Evolutionary conservation across 2,113 vertebrate genomes (phyloP).

Genomic region (Microcebus murinus): DNA sequence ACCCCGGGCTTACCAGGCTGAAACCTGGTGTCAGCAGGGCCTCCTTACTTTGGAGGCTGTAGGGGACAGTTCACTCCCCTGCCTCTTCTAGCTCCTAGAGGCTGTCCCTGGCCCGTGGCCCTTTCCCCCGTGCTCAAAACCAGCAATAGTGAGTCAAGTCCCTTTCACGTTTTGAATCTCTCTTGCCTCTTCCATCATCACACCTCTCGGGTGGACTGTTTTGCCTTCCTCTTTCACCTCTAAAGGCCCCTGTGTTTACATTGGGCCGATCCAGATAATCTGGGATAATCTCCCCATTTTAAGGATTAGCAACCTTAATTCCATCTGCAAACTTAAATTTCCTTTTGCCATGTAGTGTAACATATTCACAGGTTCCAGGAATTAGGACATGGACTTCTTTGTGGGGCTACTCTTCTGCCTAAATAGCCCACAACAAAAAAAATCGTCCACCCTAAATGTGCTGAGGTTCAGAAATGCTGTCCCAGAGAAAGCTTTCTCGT

Average conservation of each 20-base stretch:
- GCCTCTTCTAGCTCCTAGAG: neutral
- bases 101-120: neutral
- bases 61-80: neutral
- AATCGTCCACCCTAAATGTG: neutral
- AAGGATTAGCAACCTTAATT: neutral
- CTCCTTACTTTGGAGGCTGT: neutral
- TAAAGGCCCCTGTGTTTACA: neutral
- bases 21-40: neutral
- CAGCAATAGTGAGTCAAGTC: neutral
- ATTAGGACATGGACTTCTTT: neutral
- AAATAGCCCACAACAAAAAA: neutral
- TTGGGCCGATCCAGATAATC: neutral
- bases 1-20: neutral
- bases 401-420: neutral
- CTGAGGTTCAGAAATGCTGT: neutral
- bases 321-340: neutral
- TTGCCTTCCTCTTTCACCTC: neutral
- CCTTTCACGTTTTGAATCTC: neutral
- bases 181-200: neutral
- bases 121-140: neutral
- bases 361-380: neutral
- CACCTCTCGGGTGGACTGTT: neutral
- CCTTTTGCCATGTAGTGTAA: neutral
- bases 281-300: neutral
- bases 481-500: neutral